These are phyloP conservation scores for Bombus fervidus DNA, from an alignment of 1,140 invertebrate species.

Conservation along the genomic window DNA sequence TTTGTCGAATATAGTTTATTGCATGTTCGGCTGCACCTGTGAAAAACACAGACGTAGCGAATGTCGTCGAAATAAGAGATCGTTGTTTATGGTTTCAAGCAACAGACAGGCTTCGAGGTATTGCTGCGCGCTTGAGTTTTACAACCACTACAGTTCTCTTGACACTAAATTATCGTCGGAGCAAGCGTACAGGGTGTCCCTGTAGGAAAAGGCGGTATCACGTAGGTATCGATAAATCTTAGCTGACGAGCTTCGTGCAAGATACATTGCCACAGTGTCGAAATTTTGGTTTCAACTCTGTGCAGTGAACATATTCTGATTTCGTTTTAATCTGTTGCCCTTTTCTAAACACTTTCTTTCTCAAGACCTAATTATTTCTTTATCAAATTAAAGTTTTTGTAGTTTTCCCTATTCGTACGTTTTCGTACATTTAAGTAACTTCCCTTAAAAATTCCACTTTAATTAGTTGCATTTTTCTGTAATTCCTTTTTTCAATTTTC, in stretches of 20 bases:
- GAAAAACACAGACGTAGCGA: conserved; percentile 26
- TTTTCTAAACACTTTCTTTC: neutral
- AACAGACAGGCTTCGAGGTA: conserved; percentile 51
- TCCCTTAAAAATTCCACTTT: neutral
- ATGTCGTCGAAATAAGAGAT: conserved; percentile 57
- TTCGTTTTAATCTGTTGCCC: too few relatives aligned
- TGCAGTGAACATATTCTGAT: too few relatives aligned
- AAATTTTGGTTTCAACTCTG: neutral
- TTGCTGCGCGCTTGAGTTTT: conserved; percentile 54
- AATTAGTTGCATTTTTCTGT: neutral
- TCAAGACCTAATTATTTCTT: neutral
- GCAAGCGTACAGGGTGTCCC: conserved; percentile 12
- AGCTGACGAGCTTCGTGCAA: too few relatives aligned
- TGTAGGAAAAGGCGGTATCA: conserved; percentile 1
- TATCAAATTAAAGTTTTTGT: too few relatives aligned
- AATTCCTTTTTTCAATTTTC: neutral
- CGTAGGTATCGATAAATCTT: neutral
- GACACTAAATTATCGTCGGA: conserved; percentile 58
- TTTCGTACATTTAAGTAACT: too few relatives aligned
- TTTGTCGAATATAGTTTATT: conserved; percentile 3
- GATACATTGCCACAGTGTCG: neutral
- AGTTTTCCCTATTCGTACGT: too few relatives aligned
- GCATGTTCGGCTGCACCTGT: neutral
- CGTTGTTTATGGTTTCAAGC: conserved; percentile 59
- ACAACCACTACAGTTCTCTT: conserved; percentile 49